Evolutionary conservation across 2,888 invertebrate genomes (phyloP).

Genomic region (Baccha elongata): DNA sequence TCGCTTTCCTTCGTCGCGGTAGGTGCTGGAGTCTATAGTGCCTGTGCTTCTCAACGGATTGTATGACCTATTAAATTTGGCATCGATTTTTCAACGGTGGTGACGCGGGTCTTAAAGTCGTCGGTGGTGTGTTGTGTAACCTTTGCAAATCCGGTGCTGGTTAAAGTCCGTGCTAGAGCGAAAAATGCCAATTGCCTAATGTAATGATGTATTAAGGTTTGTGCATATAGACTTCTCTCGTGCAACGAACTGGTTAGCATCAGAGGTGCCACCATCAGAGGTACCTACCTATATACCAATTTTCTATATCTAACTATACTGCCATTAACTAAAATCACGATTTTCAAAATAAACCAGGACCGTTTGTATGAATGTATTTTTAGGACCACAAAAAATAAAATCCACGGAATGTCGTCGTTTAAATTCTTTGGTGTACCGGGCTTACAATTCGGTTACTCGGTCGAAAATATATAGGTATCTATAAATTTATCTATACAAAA

Average conservation of each 20-base stretch:
- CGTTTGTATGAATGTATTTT: slow-evolving; percentile 11
- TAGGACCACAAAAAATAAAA: slow-evolving; percentile 37
- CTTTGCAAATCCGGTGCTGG: slow-evolving; percentile 47
- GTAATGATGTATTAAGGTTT: slow-evolving; percentile 65
- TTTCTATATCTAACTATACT: slow-evolving; percentile 33
- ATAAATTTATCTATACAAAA: not conserved
- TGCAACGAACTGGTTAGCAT: slow-evolving; percentile 45
- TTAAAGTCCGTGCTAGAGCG: slow-evolving; percentile 67
- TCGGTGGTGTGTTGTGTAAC: slow-evolving; percentile 66
- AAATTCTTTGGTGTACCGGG: slow-evolving; percentile 36
- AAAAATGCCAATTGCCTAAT: slow-evolving; percentile 70
- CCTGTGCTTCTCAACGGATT: slow-evolving; percentile 30
- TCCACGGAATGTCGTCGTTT: slow-evolving; percentile 62
- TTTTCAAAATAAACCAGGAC: slow-evolving; percentile 49
- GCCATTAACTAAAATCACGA: slow-evolving; percentile 72
- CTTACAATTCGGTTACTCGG: slow-evolving; percentile 69
- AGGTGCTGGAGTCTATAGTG: slow-evolving; percentile 7
- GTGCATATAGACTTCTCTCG: slow-evolving; percentile 13
- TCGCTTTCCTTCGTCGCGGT: slow-evolving; percentile 57
- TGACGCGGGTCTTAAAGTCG: too few relatives aligned
- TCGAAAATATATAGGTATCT: slow-evolving; percentile 29
- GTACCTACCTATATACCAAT: slow-evolving; percentile 11
- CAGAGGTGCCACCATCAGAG: slow-evolving; percentile 15
- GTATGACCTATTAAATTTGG: slow-evolving; percentile 67
- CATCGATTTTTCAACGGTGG: slow-evolving; percentile 43